These are phyloP conservation scores for Melipona quadrifasciata DNA, from an alignment of 1,140 invertebrate species.

Conservation along the genomic window DNA sequence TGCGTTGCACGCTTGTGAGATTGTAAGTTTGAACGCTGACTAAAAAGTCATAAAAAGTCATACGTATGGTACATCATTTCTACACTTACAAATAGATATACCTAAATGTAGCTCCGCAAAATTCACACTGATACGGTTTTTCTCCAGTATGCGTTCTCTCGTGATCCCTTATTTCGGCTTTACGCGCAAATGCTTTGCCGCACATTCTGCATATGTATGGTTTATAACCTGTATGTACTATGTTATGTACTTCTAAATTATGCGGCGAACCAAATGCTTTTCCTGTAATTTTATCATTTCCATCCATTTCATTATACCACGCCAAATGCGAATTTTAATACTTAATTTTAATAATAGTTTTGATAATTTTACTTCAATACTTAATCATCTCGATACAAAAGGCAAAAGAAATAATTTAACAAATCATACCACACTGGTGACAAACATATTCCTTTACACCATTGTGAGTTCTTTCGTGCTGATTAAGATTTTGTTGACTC, in stretches of 20 bases:
- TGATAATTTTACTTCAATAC: too few species aligned
- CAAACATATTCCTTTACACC: conserved; percentile 88
- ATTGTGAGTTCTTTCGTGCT: conserved; percentile 88
- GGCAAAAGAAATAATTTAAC: conserved; percentile 3
- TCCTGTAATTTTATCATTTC: conserved; percentile 75
- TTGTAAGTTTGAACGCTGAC: conserved; percentile 90
- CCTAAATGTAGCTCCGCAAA: conserved; percentile 88
- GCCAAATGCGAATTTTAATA: not conserved
- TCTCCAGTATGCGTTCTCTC: conserved; percentile 93
- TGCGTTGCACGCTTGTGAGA: conserved; percentile 91
- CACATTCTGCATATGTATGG: conserved; percentile 88
- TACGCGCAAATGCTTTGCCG: conserved; percentile 88
- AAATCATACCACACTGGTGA: conserved; percentile 84
- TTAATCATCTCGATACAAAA: not conserved
- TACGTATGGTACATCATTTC: not conserved
- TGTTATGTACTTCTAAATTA: conserved; percentile 89
- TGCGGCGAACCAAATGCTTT: conserved; percentile 89
- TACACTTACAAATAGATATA: conserved; percentile 37
- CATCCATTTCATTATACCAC: not conserved
- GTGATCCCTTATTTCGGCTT: conserved; percentile 90
- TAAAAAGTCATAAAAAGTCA: conserved; percentile 59
- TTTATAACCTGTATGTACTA: conserved; percentile 87
- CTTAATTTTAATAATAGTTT: not conserved
- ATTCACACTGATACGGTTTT: conserved; percentile 91
- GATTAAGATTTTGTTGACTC: conserved; percentile 87